These are phyloP conservation scores for Xenopus borealis DNA, from an alignment of 2,113 vertebrate genomes.

Conservation along the genomic window DNA sequence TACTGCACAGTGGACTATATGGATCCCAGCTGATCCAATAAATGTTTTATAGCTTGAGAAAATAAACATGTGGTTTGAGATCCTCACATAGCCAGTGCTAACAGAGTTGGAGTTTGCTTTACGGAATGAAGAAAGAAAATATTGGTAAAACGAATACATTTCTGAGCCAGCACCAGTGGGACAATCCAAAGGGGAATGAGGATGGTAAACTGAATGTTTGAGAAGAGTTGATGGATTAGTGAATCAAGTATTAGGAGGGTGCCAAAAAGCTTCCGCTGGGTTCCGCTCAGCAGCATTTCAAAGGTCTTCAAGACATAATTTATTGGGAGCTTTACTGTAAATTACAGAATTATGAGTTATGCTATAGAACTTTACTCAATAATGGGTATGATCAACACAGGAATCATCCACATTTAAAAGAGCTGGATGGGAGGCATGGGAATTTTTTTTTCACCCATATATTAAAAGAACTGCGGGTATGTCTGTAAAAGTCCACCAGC, in stretches of 20 bases:
- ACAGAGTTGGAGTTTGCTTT: slow-evolving; percentile 63
- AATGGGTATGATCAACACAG: too few species aligned
- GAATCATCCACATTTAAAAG: too few species aligned
- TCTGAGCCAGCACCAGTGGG: slow-evolving; percentile 55
- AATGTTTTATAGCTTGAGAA: slow-evolving; percentile 80
- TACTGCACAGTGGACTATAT: slow-evolving; percentile 66
- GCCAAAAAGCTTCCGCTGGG: too few species aligned
- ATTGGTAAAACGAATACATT: slow-evolving; percentile 67
- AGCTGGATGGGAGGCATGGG: too few species aligned
- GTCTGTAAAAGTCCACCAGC: too few species aligned
- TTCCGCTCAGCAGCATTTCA: too few species aligned
- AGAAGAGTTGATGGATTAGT: slow-evolving; percentile 52
- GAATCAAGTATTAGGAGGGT: slow-evolving; percentile 2
- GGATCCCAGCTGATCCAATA: slow-evolving; percentile 72
- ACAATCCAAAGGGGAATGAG: background rate
- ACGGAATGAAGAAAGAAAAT: slow-evolving; percentile 68
- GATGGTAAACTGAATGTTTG: slow-evolving; percentile 49
- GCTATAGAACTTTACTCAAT: too few species aligned
- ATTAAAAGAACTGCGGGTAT: too few species aligned
- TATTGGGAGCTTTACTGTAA: too few species aligned
- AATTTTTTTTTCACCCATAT: too few species aligned
- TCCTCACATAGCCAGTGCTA: slow-evolving; percentile 65
- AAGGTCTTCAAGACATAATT: too few species aligned
- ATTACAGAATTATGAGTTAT: too few species aligned
- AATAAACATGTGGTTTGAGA: slow-evolving; percentile 80